phyloP scores from a whole-genome alignment of 2,888 invertebrate genomes.

The Lampropteryx suffumata region DNA sequence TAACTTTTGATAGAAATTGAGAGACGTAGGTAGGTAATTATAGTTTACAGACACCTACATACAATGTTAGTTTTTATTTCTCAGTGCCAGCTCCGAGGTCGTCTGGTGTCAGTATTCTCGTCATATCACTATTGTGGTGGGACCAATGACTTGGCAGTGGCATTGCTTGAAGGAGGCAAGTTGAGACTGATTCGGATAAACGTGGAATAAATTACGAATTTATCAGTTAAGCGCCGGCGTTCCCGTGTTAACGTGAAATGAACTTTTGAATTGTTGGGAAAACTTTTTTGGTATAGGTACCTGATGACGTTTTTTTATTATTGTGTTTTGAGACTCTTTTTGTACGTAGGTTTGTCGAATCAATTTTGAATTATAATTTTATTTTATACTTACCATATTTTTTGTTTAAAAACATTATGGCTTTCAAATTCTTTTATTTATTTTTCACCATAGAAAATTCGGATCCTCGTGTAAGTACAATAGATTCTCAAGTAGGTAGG shows the following conservation, averaged over 20 bases:
- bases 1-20: too few relatives aligned
- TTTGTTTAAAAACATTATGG: conserved; percentile 21
- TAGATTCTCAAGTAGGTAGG: too few relatives aligned
- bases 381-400: neutral
- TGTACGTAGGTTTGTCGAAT: neutral
- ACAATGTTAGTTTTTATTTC: too few relatives aligned
- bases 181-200: conserved; percentile 85
- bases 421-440: conserved; percentile 48
- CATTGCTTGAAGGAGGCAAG: conserved; percentile 85
- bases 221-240: too few relatives aligned
- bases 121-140: conserved; percentile 89
- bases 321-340: neutral
- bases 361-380: neutral
- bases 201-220: conserved; percentile 42
- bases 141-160: conserved; percentile 88
- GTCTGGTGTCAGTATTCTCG: conserved; percentile 88
- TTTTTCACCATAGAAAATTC: conserved; percentile 53
- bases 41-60: too few relatives aligned
- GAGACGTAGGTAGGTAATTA: too few relatives aligned
- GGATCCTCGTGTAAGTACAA: conserved; percentile 32
- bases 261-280: too few relatives aligned
- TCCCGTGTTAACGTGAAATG: too few relatives aligned
- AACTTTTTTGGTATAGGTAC: too few relatives aligned
- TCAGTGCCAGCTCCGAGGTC: conserved; percentile 86
- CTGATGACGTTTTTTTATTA: neutral